phyloP scores from a whole-genome alignment of 2,888 invertebrate genomes.

The Melanostoma scalare region DNA sequence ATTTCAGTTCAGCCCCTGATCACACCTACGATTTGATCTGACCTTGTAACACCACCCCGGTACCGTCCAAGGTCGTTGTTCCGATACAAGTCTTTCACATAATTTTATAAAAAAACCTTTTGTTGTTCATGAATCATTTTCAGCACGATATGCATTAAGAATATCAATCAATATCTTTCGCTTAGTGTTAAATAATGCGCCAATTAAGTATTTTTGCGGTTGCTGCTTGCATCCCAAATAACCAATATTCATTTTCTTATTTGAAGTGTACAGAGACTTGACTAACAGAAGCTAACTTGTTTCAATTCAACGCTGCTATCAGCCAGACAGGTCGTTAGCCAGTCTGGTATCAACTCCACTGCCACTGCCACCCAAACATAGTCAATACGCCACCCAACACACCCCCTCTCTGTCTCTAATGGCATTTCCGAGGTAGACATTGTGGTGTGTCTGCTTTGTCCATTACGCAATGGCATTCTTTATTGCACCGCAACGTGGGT shows the following conservation, averaged over 20 bases:
- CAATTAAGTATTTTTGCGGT: conserved; percentile 18
- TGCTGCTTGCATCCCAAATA: conserved; percentile 52
- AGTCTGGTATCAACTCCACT: neutral
- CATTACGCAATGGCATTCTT: conserved; percentile 52
- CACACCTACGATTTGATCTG: no score
- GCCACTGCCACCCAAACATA: neutral
- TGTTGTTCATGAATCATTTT: no score
- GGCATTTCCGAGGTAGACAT: conserved; percentile 47
- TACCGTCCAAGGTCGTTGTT: no score
- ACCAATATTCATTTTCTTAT: conserved; percentile 50
- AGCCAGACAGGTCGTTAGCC: conserved; percentile 7
- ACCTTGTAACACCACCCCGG: no score
- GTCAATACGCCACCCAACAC: neutral
- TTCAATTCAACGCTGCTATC: neutral
- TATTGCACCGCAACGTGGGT: conserved; percentile 32
- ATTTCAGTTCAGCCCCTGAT: no score
- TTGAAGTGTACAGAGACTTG: conserved; percentile 10
- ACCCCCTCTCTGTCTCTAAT: conserved; percentile 22
- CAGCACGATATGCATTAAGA: no score
- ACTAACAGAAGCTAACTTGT: neutral
- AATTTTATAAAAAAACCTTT: no score
- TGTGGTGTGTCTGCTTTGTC: conserved; percentile 28
- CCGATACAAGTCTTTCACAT: no score
- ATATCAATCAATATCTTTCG: conserved; percentile 16
- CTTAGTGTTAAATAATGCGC: conserved; percentile 41